phyloP scores from a whole-genome alignment of 2,888 invertebrate species.

The Dicycla oo region DNA sequence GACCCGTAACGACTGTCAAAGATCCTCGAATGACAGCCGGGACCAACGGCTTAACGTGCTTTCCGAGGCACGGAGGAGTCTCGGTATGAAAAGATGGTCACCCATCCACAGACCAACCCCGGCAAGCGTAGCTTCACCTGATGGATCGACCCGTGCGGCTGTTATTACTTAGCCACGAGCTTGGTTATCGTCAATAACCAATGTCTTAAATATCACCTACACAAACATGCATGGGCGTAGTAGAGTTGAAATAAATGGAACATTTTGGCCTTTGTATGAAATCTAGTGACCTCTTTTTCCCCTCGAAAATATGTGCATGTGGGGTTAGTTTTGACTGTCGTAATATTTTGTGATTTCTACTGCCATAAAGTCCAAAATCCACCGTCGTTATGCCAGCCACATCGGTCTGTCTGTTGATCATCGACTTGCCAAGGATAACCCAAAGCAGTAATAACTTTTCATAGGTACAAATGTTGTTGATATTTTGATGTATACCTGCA shows the following conservation, averaged over 20 bases:
- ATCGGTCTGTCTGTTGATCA: neutral
- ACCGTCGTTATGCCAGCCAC: neutral
- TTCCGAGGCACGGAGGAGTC: too few species aligned
- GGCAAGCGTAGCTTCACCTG: too few species aligned
- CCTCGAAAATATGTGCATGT: neutral
- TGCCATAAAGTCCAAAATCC: neutral
- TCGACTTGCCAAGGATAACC: neutral
- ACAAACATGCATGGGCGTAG: constrained; percentile 21
- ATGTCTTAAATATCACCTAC: constrained; percentile 37
- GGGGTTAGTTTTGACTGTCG: neutral
- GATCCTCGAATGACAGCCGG: too few species aligned
- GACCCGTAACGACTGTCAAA: too few species aligned
- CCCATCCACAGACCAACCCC: too few species aligned
- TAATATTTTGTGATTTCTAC: neutral
- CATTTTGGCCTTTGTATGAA: constrained; percentile 25
- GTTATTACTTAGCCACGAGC: too few species aligned
- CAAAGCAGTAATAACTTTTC: neutral
- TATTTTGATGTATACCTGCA: neutral
- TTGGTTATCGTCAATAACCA: constrained; percentile 1
- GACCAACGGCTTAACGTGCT: too few species aligned
- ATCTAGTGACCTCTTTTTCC: constrained; percentile 26
- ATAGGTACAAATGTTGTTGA: neutral
- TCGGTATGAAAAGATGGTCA: too few species aligned
- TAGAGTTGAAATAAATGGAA: constrained; percentile 21
- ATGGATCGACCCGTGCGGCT: too few species aligned